Conservation (phyloP, 2,113 vertebrate species). For the Struthio camelus region DNA sequence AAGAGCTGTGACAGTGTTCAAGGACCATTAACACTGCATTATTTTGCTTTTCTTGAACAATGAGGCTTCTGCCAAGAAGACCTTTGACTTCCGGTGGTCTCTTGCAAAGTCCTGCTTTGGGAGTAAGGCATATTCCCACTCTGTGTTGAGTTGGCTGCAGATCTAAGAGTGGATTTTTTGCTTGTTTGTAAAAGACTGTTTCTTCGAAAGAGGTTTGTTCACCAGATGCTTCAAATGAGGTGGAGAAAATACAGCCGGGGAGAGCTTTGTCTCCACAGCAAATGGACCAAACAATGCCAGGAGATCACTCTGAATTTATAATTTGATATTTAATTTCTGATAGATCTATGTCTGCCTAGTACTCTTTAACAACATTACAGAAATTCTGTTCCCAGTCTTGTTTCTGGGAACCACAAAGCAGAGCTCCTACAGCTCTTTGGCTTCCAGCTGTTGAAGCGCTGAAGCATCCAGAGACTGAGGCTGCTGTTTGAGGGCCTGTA, state of each 20-base stretch:
- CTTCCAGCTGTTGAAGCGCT: background rate
- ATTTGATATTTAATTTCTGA: background rate
- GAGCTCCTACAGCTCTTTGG: background rate
- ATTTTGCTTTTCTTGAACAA: background rate
- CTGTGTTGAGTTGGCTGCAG: background rate
- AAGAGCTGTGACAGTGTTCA: background rate
- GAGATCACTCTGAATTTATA: background rate
- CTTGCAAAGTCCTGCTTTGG: background rate
- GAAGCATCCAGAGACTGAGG: background rate
- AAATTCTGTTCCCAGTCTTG: background rate
- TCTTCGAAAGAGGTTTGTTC: background rate
- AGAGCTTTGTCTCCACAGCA: background rate
- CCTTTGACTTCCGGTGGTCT: background rate
- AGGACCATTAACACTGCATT: background rate
- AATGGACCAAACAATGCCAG: background rate
- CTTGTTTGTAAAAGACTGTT: background rate
- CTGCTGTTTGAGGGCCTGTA: background rate
- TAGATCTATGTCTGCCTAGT: background rate
- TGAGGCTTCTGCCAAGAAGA: background rate
- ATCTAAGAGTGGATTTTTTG: background rate
- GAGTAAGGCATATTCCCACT: background rate
- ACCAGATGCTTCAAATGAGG: background rate
- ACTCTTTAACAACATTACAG: background rate
- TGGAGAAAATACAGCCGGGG: background rate
- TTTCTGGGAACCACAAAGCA: background rate